Conservation (phyloP, 1,140 invertebrate species). For the Brachionus paranguensis region DNA sequence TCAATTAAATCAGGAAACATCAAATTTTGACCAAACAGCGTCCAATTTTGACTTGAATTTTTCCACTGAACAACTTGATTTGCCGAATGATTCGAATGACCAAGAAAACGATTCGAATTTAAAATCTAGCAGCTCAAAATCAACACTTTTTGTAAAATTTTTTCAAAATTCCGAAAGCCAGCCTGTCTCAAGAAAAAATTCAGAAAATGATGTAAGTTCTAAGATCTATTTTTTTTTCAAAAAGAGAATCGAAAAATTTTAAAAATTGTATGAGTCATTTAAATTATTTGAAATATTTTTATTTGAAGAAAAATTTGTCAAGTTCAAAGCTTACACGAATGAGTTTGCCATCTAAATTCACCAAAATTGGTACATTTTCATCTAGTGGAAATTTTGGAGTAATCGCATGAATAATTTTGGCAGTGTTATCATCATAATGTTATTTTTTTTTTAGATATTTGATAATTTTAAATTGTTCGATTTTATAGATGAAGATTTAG, state of each 20-base stretch:
- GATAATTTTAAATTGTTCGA: not conserved
- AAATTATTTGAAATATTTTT: no score
- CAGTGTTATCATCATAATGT: not conserved
- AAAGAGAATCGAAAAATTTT: not conserved
- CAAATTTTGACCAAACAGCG: not conserved
- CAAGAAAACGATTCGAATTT: not conserved
- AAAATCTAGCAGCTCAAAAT: not conserved
- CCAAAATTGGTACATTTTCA: not conserved
- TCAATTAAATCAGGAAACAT: not conserved
- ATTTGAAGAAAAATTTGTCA: not conserved
- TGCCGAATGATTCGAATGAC: not conserved
- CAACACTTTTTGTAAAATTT: not conserved
- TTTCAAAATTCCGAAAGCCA: not conserved
- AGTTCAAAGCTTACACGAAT: not conserved
- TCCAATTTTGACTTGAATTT: not conserved
- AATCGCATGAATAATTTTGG: not conserved
- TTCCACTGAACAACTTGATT: not conserved
- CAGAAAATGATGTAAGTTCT: not conserved
- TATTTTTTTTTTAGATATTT: not conserved
- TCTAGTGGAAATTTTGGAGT: not conserved
- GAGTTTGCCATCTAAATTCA: not conserved
- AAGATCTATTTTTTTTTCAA: not conserved
- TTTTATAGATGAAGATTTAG: not conserved
- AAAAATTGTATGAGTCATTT: not conserved
- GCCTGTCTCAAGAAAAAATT: not conserved